Conservation (phyloP, 2,888 invertebrate genomes). For the Rotaria magnacalcarata region DNA sequence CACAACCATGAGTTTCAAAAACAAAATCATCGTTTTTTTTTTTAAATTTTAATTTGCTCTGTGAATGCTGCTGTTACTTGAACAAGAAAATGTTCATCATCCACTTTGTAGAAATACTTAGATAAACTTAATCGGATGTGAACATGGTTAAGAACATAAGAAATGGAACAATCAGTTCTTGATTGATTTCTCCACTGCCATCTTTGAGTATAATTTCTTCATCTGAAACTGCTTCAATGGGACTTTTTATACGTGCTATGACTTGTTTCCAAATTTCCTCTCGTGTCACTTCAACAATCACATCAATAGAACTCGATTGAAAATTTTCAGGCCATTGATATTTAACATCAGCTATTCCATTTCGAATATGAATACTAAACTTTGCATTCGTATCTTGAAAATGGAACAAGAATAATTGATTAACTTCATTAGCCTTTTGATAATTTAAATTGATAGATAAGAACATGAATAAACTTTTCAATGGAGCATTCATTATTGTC, state of each 20-base stretch:
- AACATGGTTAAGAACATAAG: too few species aligned
- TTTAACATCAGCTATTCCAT: slow-evolving; percentile 48
- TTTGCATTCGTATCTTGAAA: slow-evolving; percentile 49
- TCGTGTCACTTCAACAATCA: slow-evolving; percentile 48
- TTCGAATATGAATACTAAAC: slow-evolving; percentile 49
- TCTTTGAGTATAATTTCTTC: slow-evolving; percentile 51
- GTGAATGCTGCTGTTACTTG: too few species aligned
- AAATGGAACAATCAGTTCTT: background rate
- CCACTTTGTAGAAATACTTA: too few species aligned
- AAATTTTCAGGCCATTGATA: background rate
- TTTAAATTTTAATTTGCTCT: too few species aligned
- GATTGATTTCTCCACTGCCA: slow-evolving; percentile 41
- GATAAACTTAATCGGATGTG: too few species aligned
- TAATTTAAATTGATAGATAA: slow-evolving; percentile 49
- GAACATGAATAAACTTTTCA: slow-evolving; percentile 48
- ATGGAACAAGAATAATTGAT: slow-evolving; percentile 47
- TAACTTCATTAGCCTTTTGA: slow-evolving; percentile 47
- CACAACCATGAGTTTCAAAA: too few species aligned
- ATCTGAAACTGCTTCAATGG: slow-evolving; percentile 45
- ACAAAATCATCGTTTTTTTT: too few species aligned
- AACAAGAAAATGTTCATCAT: too few species aligned
- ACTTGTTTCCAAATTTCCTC: slow-evolving; percentile 49
- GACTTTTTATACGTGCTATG: slow-evolving; percentile 47
- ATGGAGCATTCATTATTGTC: slow-evolving; percentile 38
- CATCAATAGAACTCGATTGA: slow-evolving; percentile 46